Conservation (phyloP, 2,888 invertebrate genomes). For the Zaprionus lineosus region DNA sequence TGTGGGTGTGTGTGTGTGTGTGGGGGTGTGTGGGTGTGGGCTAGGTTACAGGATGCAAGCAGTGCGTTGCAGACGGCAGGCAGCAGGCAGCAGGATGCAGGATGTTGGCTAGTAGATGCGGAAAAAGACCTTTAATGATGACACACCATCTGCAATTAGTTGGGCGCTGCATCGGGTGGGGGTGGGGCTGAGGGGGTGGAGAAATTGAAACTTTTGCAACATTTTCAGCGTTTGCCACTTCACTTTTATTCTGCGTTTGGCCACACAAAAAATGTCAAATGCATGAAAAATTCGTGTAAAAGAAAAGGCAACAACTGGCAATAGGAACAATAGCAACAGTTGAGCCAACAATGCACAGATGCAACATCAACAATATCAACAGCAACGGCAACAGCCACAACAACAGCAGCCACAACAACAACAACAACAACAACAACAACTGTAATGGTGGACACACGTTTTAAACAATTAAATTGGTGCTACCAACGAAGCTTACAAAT, state of each 20-base stretch:
- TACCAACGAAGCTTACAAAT: slow-evolving; percentile 21
- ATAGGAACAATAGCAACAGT: slow-evolving; percentile 41
- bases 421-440: slow-evolving; percentile 30
- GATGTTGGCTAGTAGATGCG: background rate
- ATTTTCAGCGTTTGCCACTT: slow-evolving; percentile 13
- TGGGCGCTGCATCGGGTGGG: no score
- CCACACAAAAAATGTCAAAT: slow-evolving; percentile 58
- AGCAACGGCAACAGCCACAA: slow-evolving; percentile 27
- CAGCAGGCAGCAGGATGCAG: no score
- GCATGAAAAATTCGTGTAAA: slow-evolving; percentile 61
- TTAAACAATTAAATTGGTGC: slow-evolving; percentile 54
- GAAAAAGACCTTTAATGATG: slow-evolving; percentile 47
- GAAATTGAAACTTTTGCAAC: slow-evolving; percentile 50
- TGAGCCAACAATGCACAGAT: slow-evolving; percentile 31
- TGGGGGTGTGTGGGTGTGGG: no score
- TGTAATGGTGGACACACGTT: slow-evolving; percentile 56
- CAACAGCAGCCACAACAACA: background rate
- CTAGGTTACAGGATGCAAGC: no score
- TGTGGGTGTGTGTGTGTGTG: no score
- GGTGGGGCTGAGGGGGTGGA: no score
- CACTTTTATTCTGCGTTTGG: slow-evolving; percentile 13
- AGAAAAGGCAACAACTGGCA: slow-evolving; percentile 8
- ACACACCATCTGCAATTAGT: slow-evolving; percentile 51
- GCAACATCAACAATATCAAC: slow-evolving; percentile 39
- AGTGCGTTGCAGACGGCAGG: no score